Conservation (phyloP, 2,113 vertebrate genomes). For the Malaclemys terrapin region DNA sequence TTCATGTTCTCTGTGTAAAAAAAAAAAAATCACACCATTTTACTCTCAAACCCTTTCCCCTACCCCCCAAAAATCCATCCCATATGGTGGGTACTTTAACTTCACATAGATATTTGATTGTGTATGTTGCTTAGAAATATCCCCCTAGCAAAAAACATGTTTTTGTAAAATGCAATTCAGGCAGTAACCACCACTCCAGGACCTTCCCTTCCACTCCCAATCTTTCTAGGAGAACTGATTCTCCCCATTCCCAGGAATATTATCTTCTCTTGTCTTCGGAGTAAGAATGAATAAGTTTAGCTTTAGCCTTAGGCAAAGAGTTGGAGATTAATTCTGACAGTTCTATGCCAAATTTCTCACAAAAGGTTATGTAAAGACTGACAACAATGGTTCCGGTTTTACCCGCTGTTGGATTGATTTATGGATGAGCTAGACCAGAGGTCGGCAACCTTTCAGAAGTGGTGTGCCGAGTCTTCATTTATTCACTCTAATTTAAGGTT, state of each 20-base stretch:
- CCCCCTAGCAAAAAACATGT: background rate
- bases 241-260: background rate
- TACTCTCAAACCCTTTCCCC: too few species aligned
- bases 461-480: too few species aligned
- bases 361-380: conserved; percentile 13
- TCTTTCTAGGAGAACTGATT: background rate
- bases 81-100: fast-evolving
- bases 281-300: background rate
- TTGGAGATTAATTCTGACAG: background rate
- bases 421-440: background rate
- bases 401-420: background rate
- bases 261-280: background rate
- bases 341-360: conserved; percentile 18
- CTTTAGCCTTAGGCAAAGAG: background rate
- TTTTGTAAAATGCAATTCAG: background rate
- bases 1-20: too few species aligned
- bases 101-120: background rate
- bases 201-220: background rate
- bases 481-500: too few species aligned
- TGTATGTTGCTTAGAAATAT: background rate
- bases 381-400: background rate
- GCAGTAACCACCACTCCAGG: background rate
- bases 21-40: too few species aligned
- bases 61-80: background rate
- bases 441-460: too few species aligned